Evolutionary conservation across 2,797 vertebrate genomes (phyloP).

Genomic region (Brachyalestes nurse): DNA sequence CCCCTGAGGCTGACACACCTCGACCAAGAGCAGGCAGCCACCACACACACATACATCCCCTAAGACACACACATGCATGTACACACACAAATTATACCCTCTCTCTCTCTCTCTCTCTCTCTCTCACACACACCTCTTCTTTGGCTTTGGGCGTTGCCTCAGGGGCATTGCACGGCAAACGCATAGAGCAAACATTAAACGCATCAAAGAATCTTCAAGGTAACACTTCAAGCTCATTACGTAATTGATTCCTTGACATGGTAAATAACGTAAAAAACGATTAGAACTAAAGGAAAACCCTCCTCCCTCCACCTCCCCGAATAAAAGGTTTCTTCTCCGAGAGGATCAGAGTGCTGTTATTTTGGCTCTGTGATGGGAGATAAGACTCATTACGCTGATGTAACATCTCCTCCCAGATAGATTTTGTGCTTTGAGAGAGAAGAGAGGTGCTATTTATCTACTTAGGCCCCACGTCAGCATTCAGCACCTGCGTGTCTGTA

Average conservation of each 20-base stretch:
- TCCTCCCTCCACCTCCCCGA: background rate
- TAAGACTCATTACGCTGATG: conserved; percentile 54
- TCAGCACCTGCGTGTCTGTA: conserved; percentile 12
- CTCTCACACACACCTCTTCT: conserved; percentile 9
- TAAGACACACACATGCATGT: background rate
- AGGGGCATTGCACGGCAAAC: conserved; percentile 3
- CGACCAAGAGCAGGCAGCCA: conserved; percentile 22
- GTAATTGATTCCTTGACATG: conserved; percentile 25
- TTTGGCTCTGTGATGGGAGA: conserved; percentile 38
- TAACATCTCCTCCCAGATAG: conserved; percentile 30
- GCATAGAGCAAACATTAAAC: conserved; percentile 33
- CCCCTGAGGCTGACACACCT: conserved; percentile 18
- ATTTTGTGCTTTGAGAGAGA: conserved; percentile 44
- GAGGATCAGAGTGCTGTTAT: conserved; percentile 17
- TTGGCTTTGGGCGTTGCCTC: background rate
- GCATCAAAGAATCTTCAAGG: conserved; percentile 31
- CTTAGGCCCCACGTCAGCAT: conserved; percentile 43
- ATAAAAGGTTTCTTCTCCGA: background rate
- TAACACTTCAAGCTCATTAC: conserved; percentile 31
- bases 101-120: too few species aligned
- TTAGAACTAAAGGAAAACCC: background rate
- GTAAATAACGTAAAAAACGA: conserved; percentile 14
- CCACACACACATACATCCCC: conserved; percentile 14
- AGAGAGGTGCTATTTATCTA: conserved; percentile 44
- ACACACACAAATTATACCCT: too few species aligned